Evolutionary conservation across 2,113 vertebrate genomes (phyloP).

Genomic region (Acrocephalus arundinaceus): DNA sequence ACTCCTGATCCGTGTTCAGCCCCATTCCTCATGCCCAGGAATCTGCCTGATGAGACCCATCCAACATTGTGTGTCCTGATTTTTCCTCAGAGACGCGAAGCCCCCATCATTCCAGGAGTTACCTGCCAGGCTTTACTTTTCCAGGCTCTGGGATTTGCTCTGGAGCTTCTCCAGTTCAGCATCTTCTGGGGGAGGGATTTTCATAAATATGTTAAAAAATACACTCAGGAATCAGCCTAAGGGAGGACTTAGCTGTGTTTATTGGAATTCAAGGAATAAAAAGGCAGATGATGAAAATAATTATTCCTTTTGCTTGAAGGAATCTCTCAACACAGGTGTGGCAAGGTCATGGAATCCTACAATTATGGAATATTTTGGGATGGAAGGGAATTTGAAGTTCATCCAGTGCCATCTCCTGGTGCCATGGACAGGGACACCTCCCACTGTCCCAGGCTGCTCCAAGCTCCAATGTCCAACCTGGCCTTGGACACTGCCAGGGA

Average conservation of each 20-base stretch:
- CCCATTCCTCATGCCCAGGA: background rate
- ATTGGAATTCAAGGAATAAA: background rate
- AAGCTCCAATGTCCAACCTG: fast-evolving
- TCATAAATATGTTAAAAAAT: background rate
- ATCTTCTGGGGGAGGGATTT: background rate
- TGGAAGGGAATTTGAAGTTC: background rate
- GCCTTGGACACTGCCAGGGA: background rate
- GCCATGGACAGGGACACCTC: background rate
- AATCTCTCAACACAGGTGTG: background rate
- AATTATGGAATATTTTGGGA: background rate
- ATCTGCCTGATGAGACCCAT: background rate
- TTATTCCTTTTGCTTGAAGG: background rate
- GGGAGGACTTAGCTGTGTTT: background rate
- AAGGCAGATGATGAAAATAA: background rate
- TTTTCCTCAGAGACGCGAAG: background rate
- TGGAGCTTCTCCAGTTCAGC: background rate
- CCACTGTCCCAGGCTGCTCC: background rate
- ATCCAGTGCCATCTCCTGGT: background rate
- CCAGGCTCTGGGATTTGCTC: background rate
- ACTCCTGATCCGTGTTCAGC: background rate
- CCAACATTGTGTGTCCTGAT: background rate
- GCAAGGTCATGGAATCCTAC: background rate
- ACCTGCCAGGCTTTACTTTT: background rate
- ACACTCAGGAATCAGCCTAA: background rate
- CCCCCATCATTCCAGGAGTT: background rate